Percentiles rank a stretch among this genome's conserved stretches.
These are phyloP conservation scores for Stenolophus ochropezus DNA, from an alignment of 2,888 invertebrate species.

Conservation along the genomic window DNA sequence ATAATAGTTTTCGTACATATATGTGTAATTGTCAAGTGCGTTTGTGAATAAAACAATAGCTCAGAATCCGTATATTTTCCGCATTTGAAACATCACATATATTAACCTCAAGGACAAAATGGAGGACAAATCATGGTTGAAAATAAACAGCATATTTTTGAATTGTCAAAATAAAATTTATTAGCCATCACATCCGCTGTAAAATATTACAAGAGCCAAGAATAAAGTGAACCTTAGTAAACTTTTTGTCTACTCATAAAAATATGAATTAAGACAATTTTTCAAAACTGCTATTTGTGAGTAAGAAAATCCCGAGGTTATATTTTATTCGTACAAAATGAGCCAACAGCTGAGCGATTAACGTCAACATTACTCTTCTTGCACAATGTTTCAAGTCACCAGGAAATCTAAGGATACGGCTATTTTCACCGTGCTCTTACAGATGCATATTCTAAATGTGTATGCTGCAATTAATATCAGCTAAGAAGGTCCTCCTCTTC, in stretches of 20 bases:
- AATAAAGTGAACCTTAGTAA: constrained; percentile 13
- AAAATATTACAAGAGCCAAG: constrained; percentile 5
- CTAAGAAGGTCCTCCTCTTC: no score
- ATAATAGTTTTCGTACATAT: no score
- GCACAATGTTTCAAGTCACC: constrained; percentile 24
- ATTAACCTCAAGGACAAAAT: background rate
- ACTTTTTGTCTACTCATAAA: constrained; percentile 33
- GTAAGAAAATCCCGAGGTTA: constrained; percentile 11
- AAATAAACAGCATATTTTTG: constrained; percentile 36
- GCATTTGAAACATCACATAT: background rate
- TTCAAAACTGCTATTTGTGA: background rate
- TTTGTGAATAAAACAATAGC: no score
- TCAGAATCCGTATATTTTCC: background rate
- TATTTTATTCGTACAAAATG: constrained; percentile 28
- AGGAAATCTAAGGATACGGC: constrained; percentile 19
- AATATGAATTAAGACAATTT: constrained; percentile 4
- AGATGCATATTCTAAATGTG: constrained; percentile 6
- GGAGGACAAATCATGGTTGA: constrained; percentile 13
- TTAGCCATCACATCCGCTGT: background rate
- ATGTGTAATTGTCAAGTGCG: no score
- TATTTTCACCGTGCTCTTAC: constrained; percentile 14
- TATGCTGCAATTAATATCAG: background rate
- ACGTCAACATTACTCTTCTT: constrained; percentile 28
- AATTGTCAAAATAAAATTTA: constrained; percentile 33
- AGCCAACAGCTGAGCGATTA: constrained; percentile 33